A percentile compares a stretch with the other conserved stretches of the same genome.
Evolutionary conservation across 2,797 vertebrate genomes (phyloP).

Genomic region (Melopsittacus undulatus): DNA sequence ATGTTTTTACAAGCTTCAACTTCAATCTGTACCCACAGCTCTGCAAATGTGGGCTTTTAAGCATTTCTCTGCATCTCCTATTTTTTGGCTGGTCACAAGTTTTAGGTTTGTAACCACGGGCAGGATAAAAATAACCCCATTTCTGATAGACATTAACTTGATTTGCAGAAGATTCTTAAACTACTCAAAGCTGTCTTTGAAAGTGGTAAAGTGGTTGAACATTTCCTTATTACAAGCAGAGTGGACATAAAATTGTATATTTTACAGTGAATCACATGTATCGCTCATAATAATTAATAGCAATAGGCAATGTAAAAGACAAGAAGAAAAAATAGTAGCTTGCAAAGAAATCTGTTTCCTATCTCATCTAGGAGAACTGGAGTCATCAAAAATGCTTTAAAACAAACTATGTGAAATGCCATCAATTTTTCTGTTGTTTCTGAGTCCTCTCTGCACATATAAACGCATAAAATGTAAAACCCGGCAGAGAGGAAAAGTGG

Average conservation of each 20-base stretch:
- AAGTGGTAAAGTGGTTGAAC: neutral
- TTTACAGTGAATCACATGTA: neutral
- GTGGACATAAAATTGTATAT: neutral
- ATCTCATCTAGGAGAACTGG: neutral
- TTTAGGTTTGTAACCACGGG: neutral
- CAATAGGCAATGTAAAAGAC: neutral
- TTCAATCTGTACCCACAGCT: neutral
- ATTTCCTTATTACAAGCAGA: neutral
- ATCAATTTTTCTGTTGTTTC: neutral
- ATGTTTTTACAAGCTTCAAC: neutral
- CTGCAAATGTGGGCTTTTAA: neutral
- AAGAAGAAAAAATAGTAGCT: neutral
- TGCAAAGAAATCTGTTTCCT: neutral
- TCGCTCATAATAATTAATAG: neutral
- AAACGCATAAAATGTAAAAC: constrained; percentile 1
- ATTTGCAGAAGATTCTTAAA: neutral
- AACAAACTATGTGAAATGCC: neutral
- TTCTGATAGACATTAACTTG: neutral
- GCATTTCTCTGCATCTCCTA: neutral
- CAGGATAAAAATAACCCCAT: neutral
- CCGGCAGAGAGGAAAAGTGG: neutral
- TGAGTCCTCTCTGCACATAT: neutral
- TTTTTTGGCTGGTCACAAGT: neutral
- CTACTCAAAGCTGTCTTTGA: neutral
- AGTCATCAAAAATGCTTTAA: neutral